Conservation (phyloP, 2,113 vertebrate genomes). For the Ibidorhyncha struthersii region DNA sequence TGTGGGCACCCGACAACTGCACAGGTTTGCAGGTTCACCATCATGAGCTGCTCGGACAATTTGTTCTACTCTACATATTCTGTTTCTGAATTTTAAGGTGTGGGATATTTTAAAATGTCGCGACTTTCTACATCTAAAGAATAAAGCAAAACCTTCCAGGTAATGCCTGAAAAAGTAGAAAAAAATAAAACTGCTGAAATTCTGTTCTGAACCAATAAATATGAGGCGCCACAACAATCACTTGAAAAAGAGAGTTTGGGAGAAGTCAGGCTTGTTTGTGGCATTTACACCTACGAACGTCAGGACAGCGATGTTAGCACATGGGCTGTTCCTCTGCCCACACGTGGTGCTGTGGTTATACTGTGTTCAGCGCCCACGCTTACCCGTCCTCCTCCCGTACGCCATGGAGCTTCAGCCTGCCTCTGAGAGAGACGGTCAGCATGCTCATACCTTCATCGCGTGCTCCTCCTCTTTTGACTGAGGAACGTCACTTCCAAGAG, state of each 20-base stretch:
- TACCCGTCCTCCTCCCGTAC: accelerated
- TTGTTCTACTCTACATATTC: background rate
- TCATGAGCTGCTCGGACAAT: background rate
- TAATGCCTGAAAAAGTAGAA: background rate
- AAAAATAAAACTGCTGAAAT: background rate
- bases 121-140: background rate
- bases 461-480: background rate
- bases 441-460: background rate
- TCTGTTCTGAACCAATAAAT: background rate
- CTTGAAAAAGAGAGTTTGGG: background rate
- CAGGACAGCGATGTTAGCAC: accelerated
- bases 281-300: background rate
- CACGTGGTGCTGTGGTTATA: accelerated
- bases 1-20: background rate
- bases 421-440: background rate
- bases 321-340: background rate
- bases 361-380: background rate
- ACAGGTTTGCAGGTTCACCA: background rate
- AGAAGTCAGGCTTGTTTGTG: background rate
- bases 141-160: background rate
- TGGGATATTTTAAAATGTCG: background rate
- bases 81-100: background rate
- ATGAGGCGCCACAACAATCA: background rate
- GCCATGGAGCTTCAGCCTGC: background rate
- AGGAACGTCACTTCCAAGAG: background rate